A percentile compares a stretch with the other conserved stretches of the same genome.
These are phyloP conservation scores for Amblyjoppa fuscipennis DNA, from an alignment of 2,888 invertebrate genomes.

Conservation along the genomic window DNA sequence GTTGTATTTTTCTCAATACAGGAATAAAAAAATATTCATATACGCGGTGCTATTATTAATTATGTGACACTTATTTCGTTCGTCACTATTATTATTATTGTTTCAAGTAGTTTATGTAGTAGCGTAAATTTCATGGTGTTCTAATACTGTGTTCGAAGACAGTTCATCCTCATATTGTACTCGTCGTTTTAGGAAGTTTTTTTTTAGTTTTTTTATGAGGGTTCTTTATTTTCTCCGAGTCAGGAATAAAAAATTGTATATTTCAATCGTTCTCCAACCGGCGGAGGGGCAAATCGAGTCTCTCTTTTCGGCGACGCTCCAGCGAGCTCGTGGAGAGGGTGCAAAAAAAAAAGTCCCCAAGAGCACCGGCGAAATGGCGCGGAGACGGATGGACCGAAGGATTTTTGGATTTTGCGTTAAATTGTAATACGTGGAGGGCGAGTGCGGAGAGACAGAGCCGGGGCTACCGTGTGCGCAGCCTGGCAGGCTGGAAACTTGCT, in stretches of 20 bases:
- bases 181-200: too few species aligned
- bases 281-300: neutral
- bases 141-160: too few species aligned
- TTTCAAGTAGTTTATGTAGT: too few species aligned
- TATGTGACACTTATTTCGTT: too few species aligned
- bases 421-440: neutral
- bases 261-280: neutral
- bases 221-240: too few species aligned
- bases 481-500: constrained; percentile 74
- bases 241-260: neutral
- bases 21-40: too few species aligned
- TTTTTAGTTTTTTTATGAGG: too few species aligned
- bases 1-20: too few species aligned
- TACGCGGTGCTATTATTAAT: too few species aligned
- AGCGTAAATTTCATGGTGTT: too few species aligned
- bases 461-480: constrained; percentile 16
- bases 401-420: constrained; percentile 4
- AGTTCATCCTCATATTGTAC: too few species aligned
- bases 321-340: neutral
- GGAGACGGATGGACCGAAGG: neutral
- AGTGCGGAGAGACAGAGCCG: constrained; percentile 6
- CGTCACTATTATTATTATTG: too few species aligned
- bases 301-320: neutral
- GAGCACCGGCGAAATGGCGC: neutral
- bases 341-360: neutral